phyloP scores from a whole-genome alignment of 2,113 vertebrate species.

The Notothenia coriiceps region DNA sequence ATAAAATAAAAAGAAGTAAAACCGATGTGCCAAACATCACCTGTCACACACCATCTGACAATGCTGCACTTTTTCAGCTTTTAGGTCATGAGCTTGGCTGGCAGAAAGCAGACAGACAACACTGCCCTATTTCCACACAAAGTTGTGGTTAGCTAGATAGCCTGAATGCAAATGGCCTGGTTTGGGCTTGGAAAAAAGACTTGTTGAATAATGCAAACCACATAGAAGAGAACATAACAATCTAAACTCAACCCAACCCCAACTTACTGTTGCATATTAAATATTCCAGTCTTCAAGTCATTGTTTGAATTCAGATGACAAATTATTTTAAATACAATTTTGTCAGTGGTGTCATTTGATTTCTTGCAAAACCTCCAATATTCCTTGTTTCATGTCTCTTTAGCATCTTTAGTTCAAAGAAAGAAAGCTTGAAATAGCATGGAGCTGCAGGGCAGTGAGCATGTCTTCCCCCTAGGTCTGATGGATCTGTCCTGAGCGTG shows the following conservation, averaged over 20 bases:
- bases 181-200: conserved; percentile 50
- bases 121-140: conserved; percentile 59
- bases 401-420: conserved; percentile 14
- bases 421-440: neutral
- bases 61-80: conserved; percentile 27
- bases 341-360: neutral
- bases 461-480: conserved; percentile 20
- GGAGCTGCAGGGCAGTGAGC: neutral
- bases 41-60: conserved; percentile 16
- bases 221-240: conserved; percentile 34
- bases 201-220: conserved; percentile 62
- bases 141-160: conserved; percentile 48
- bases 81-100: conserved; percentile 19
- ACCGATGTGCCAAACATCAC: conserved; percentile 35
- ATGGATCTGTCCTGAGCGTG: conserved; percentile 63
- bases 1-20: conserved; percentile 15
- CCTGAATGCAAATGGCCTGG: conserved; percentile 60
- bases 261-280: conserved; percentile 27
- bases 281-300: neutral
- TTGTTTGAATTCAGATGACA: neutral
- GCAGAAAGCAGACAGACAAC: conserved; percentile 41
- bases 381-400: neutral
- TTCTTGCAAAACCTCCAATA: conserved; percentile 15
- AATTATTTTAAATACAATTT: neutral
- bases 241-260: conserved; percentile 24